Evolutionary conservation across 2,113 vertebrate genomes (phyloP), one percentile per base, ranked within the genome.

Genomic region (Taurulus bubalis): DNA sequence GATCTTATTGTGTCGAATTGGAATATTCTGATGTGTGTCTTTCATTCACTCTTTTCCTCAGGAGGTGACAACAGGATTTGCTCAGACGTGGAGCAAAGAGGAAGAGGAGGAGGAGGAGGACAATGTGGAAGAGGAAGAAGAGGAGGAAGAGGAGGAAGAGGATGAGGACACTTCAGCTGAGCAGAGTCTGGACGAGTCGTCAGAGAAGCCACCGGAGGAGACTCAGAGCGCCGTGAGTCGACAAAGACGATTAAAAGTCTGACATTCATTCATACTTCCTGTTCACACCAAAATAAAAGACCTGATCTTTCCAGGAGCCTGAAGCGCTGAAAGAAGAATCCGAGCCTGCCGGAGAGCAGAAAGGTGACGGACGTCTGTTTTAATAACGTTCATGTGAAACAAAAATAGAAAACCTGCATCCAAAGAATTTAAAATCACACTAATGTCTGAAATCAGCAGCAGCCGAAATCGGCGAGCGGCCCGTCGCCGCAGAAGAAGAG

Each of bases 21-120:
- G 20, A 38, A 12, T 14, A 14, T 38, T 14, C 36, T 30, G 16
- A 49, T 30, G 16, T 32, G 14, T 38, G 14, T 72, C 8, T 40
- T 69, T 24, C 16, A 59, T 67, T 53, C 2, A 11, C 42, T 45
- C 18, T 77, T 11, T 59, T 18, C 82, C 5, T 11, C 79, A 93
- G 93, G 88, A 90, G 60, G 63, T 65, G 30, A 65, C 32, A 1
- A 55, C 82, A 62, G 66, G 22, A 34, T 77, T 51, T 14, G 69
- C n/a, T 51, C n/a, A 84, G 67, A 83, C 34, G 1, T 22, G 45
- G n/a, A 80, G 69, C 14, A 75, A 81, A 24, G 67, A 71, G 0
- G 87, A 89, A 1, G 77, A 84, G 62, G 90, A 85, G 80, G 73
- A 2, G 0, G 89, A 85, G 0, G 68, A 85, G 0, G 79, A 89